These are phyloP conservation scores for Corydoras maculifer DNA, from an alignment of 2,113 vertebrate genomes.

Conservation along the genomic window DNA sequence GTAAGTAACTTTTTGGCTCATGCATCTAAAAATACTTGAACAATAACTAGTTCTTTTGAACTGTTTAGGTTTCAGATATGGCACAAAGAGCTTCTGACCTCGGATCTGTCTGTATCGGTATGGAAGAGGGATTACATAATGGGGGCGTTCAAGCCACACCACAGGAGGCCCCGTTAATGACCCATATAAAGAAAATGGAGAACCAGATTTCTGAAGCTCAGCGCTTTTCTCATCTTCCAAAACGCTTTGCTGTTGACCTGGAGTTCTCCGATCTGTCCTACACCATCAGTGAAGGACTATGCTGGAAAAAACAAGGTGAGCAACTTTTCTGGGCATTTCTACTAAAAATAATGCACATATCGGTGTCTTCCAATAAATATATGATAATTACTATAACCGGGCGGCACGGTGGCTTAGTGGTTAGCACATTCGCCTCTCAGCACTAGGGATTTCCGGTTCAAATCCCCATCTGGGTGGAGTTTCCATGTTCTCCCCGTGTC, in stretches of 20 bases:
- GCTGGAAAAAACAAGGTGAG: constrained; percentile 74
- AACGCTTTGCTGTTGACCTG: constrained; percentile 85
- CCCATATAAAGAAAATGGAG: constrained; percentile 94
- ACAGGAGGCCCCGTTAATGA: constrained; percentile 78
- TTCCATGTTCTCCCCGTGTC: too few species aligned
- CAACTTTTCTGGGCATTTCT: background rate
- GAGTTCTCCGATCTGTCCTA: constrained; percentile 90
- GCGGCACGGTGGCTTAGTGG: too few species aligned
- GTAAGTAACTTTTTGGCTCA: too few species aligned
- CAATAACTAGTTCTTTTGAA: background rate
- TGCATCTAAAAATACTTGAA: too few species aligned
- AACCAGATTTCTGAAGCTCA: constrained; percentile 95
- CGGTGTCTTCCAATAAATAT: too few species aligned
- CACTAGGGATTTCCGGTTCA: too few species aligned
- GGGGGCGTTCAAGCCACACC: constrained; percentile 51
- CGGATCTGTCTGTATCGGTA: constrained; percentile 70
- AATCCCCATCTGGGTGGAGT: too few species aligned
- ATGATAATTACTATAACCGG: too few species aligned
- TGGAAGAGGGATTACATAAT: constrained; percentile 80
- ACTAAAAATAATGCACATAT: too few species aligned
- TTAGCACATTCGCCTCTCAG: too few species aligned
- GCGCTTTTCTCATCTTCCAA: constrained; percentile 92
- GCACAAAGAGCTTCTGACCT: constrained; percentile 72
- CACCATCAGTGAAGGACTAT: constrained; percentile 87
- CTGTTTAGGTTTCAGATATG: constrained; percentile 60